Evolutionary conservation across 2,113 vertebrate species (phyloP).

Genomic region (Nesospiza acunhae): DNA sequence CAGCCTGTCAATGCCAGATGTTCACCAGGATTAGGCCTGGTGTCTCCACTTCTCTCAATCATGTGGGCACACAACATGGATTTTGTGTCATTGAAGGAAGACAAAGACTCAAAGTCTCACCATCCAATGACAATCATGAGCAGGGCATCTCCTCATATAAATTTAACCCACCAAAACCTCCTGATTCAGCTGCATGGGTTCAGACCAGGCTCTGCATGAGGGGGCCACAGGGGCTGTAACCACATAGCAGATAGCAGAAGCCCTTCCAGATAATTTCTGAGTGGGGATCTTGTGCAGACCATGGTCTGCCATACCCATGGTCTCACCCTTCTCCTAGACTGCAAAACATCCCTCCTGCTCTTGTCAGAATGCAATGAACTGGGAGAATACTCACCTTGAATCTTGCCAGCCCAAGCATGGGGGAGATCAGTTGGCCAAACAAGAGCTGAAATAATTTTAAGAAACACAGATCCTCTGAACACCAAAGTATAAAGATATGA

Average conservation of each 20-base stretch:
- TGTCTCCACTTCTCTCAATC: neutral
- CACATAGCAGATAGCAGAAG: neutral
- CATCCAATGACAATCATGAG: neutral
- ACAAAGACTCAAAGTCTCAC: neutral
- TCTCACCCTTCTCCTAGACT: neutral
- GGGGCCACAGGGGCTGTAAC: neutral
- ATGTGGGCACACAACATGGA: accelerated
- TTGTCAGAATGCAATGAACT: neutral
- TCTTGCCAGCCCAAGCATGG: neutral
- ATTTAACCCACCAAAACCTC: neutral
- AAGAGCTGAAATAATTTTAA: neutral
- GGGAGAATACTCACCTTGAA: neutral
- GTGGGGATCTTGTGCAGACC: accelerated
- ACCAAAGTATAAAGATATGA: neutral
- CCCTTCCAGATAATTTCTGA: neutral
- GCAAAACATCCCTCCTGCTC: neutral
- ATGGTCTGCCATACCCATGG: neutral
- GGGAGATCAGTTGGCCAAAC: neutral
- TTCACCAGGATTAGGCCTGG: neutral
- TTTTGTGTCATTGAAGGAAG: neutral
- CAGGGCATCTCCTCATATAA: accelerated
- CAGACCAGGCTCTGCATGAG: neutral
- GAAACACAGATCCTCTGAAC: neutral
- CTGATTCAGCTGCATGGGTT: neutral
- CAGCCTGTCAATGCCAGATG: neutral